Percentiles rank a stretch among this genome's conserved stretches.
These are phyloP conservation scores for Cotesia typhae DNA, from an alignment of 1,140 invertebrate genomes.

Conservation along the genomic window DNA sequence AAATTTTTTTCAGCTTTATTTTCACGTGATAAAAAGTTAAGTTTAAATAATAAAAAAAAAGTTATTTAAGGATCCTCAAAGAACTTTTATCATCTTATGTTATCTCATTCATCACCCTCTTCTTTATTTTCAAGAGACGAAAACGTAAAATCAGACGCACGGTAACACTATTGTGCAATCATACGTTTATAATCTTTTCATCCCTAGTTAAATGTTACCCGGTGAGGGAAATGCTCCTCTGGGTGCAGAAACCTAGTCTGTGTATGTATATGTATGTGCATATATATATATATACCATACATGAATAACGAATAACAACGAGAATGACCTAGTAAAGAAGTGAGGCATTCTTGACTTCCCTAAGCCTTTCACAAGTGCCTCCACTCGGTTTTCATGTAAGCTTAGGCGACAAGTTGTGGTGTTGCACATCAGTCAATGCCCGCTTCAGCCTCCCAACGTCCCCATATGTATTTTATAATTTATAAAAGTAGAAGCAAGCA, in stretches of 20 bases:
- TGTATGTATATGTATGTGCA: no score
- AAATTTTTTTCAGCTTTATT: no score
- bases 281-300: background rate
- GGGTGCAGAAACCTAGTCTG: no score
- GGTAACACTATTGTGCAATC: conserved; percentile 6
- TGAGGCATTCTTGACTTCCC: conserved; percentile 32
- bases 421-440: conserved; percentile 16
- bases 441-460: background rate
- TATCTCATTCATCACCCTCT: background rate
- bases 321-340: conserved; percentile 42
- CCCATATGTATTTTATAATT: conserved; percentile 25
- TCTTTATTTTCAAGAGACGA: background rate
- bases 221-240: background rate
- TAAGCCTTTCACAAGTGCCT: background rate
- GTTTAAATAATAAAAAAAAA: background rate
- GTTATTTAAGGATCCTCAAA: background rate
- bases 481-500: conserved; percentile 15
- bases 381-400: conserved; percentile 1
- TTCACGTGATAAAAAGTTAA: no score
- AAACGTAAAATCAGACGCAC: background rate
- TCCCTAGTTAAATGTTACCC: background rate
- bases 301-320: conserved; percentile 31
- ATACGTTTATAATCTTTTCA: conserved; percentile 14
- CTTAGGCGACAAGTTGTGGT: background rate
- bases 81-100: background rate